Evolutionary conservation across 2,113 vertebrate species (phyloP).

Genomic region (Glaucidium brasilianum): DNA sequence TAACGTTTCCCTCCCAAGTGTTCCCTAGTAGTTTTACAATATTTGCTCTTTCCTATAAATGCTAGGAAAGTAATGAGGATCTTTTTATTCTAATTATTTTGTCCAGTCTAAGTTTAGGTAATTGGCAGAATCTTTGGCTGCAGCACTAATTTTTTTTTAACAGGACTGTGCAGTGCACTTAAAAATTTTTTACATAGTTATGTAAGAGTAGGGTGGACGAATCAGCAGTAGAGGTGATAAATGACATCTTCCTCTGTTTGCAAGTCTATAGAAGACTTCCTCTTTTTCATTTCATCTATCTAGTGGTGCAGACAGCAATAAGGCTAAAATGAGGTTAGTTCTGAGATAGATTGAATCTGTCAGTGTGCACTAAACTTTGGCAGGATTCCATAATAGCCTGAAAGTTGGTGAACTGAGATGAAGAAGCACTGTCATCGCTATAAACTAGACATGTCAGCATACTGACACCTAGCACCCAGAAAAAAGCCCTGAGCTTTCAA

Average conservation of each 20-base stretch:
- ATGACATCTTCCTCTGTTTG: not conserved
- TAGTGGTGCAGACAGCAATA: conserved; percentile 7
- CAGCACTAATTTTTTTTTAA: not conserved
- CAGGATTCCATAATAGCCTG: conserved; percentile 40
- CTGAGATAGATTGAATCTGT: conserved; percentile 55
- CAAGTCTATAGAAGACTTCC: not conserved
- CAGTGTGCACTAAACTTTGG: conserved; percentile 39
- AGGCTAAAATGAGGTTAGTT: conserved; percentile 47
- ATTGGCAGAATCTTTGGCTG: not conserved
- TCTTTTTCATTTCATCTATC: not conserved
- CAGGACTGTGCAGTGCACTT: not conserved
- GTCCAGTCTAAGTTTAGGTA: not conserved
- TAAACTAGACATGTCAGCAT: not conserved
- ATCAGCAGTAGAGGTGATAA: not conserved
- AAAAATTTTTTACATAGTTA: not conserved
- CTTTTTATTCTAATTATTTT: not conserved
- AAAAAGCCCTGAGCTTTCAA: conserved; percentile 3
- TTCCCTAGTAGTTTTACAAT: not conserved
- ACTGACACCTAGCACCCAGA: not conserved
- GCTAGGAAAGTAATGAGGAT: not conserved
- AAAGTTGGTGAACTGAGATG: conserved; percentile 8
- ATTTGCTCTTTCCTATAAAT: not conserved
- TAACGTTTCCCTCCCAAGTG: not conserved
- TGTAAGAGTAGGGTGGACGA: not conserved
- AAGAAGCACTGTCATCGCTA: conserved; percentile 12